A percentile compares a stretch with the other conserved stretches of the same genome.
Conservation (phyloP, 2,113 vertebrate species). For the Megaceryle maxima region DNA sequence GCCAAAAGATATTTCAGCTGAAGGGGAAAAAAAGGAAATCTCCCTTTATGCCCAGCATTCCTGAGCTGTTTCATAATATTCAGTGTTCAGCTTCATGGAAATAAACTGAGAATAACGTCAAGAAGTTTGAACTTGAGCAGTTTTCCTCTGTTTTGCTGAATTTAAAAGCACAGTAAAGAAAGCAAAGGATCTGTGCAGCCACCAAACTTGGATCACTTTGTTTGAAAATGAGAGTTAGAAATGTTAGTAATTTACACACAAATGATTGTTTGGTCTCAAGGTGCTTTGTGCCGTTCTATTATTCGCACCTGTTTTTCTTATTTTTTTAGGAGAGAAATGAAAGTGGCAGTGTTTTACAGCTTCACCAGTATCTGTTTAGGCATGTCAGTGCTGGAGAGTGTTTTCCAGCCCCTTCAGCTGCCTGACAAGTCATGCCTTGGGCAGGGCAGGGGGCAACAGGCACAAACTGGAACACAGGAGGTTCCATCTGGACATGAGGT, state of each 20-base stretch:
- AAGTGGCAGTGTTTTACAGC: not conserved
- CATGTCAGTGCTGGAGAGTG: fast-evolving
- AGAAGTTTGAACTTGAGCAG: not conserved
- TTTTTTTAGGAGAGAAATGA: not conserved
- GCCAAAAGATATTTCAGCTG: conserved; percentile 51
- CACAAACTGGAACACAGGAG: not conserved
- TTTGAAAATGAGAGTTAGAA: not conserved
- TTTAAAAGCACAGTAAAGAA: not conserved
- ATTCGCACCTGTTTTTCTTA: not conserved
- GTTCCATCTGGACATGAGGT: not conserved
- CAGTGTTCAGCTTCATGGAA: not conserved
- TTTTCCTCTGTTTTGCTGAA: not conserved
- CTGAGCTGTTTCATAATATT: conserved; percentile 26
- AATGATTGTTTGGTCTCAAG: not conserved
- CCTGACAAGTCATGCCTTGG: not conserved
- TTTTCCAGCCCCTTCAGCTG: not conserved
- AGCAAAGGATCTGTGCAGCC: not conserved
- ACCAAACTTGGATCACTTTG: not conserved
- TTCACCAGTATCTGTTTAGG: not conserved
- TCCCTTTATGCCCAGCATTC: conserved; percentile 23
- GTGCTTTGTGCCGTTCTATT: not conserved
- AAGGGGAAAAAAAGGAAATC: conserved; percentile 30
- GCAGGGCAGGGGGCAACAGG: not conserved
- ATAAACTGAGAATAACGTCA: not conserved
- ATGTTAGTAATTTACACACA: not conserved